These are phyloP conservation scores for Potorous gilbertii DNA, from an alignment of 2,797 vertebrate genomes.

Conservation along the genomic window DNA sequence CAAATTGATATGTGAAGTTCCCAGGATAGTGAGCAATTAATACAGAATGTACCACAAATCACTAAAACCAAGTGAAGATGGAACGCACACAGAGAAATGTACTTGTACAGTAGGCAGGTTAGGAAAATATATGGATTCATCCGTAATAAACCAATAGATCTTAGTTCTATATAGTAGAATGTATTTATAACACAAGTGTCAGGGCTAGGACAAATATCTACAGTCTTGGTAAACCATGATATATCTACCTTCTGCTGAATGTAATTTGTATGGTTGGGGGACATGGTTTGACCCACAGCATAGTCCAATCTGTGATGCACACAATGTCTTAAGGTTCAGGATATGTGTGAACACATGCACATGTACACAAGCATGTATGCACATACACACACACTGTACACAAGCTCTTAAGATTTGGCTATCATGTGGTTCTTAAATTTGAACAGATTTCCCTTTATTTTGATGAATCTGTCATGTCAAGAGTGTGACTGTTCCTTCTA, in stretches of 20 bases:
- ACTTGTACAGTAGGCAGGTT: not conserved
- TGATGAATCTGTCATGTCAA: not conserved
- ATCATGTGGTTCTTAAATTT: not conserved
- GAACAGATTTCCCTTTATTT: not conserved
- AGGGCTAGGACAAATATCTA: not conserved
- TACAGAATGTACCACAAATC: conserved; percentile 59
- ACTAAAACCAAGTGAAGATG: conserved; percentile 16
- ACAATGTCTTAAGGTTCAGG: not conserved
- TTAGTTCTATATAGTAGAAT: not conserved
- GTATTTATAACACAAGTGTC: not conserved
- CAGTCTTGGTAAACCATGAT: not conserved
- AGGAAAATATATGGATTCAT: not conserved
- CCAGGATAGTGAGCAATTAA: conserved; percentile 76
- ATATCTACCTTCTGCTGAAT: not conserved
- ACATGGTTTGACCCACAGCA: not conserved
- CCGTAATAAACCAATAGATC: not conserved
- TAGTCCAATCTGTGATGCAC: not conserved
- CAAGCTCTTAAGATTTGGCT: not conserved
- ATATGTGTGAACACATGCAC: not conserved
- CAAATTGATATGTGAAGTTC: conserved; percentile 73
- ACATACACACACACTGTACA: not conserved
- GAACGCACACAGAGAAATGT: conserved; percentile 34
- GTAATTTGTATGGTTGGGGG: not conserved
- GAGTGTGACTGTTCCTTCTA: not conserved
- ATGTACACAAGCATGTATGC: too few relatives aligned